Evolutionary conservation across 2,888 invertebrate species (phyloP).

Genomic region (Tryphoninae sp.): DNA sequence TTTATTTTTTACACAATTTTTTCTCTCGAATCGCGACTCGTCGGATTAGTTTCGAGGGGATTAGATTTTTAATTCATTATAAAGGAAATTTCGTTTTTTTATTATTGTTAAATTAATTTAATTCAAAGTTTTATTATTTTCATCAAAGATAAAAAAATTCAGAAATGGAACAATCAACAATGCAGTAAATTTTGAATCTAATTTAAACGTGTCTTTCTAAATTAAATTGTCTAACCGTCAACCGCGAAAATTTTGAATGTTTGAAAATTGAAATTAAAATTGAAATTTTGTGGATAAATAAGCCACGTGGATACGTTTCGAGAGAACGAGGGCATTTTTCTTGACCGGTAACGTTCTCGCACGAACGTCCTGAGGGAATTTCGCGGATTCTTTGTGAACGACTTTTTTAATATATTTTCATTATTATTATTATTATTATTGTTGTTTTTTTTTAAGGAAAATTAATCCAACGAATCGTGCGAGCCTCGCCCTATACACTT

Average conservation of each 20-base stretch:
- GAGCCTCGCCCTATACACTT: conserved; percentile 37
- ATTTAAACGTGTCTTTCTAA: too few species aligned
- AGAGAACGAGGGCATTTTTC: conserved; percentile 24
- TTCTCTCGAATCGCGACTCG: too few species aligned
- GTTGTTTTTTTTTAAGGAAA: conserved; percentile 20
- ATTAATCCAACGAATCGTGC: conserved; percentile 52
- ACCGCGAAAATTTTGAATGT: background rate
- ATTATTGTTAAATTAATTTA: too few species aligned
- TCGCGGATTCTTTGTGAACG: conserved; percentile 33
- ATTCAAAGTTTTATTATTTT: too few species aligned
- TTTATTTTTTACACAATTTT: too few species aligned
- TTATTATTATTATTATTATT: background rate
- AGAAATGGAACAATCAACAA: background rate
- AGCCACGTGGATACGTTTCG: background rate
- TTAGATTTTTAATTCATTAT: too few species aligned
- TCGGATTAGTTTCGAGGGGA: too few species aligned
- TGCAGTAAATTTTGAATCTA: too few species aligned
- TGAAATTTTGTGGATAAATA: background rate
- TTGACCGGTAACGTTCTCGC: conserved; percentile 8
- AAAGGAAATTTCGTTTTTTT: too few species aligned
- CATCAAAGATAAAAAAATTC: background rate
- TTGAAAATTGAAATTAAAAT: background rate
- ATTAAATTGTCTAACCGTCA: too few species aligned
- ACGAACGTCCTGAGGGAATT: conserved; percentile 16
- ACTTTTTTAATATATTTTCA: background rate